These are phyloP conservation scores for Microctonus aethiopoides DNA, from an alignment of 2,888 invertebrate species.

Conservation along the genomic window DNA sequence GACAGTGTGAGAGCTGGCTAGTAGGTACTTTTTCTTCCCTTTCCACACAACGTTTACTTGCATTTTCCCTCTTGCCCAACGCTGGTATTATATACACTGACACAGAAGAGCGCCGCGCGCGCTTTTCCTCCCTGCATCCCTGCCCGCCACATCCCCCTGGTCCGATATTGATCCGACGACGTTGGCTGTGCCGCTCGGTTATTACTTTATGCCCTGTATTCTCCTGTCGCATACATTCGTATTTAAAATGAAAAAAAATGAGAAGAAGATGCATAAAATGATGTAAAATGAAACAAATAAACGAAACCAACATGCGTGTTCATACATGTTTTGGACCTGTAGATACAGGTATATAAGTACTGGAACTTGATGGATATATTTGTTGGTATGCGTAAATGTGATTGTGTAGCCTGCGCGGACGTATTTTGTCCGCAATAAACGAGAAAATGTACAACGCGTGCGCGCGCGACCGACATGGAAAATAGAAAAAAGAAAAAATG, in stretches of 20 bases:
- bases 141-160: conserved; percentile 32
- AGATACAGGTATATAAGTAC: not conserved
- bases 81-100: conserved; percentile 29
- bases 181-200: conserved; percentile 51
- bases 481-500: conserved; percentile 8
- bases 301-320: not conserved
- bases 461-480: not conserved
- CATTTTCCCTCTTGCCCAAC: conserved; percentile 1
- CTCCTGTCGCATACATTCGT: conserved; percentile 33
- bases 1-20: too few species aligned
- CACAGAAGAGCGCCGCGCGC: conserved; percentile 37
- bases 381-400: too few species aligned
- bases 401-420: too few species aligned
- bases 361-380: not conserved
- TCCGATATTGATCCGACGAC: conserved; percentile 62
- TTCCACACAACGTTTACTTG: too few species aligned
- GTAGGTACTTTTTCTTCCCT: too few species aligned
- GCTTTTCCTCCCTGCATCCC: conserved; percentile 30
- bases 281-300: conserved; percentile 4
- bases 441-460: conserved; percentile 15
- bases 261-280: conserved; percentile 22
- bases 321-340: not conserved
- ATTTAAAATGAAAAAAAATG: conserved; percentile 31
- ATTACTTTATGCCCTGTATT: conserved; percentile 50
- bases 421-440: not conserved